Evolutionary conservation across 92 coral and sea anemone genomes (phyloP).

Genomic region (Anthopleura xanthogrammica): DNA sequence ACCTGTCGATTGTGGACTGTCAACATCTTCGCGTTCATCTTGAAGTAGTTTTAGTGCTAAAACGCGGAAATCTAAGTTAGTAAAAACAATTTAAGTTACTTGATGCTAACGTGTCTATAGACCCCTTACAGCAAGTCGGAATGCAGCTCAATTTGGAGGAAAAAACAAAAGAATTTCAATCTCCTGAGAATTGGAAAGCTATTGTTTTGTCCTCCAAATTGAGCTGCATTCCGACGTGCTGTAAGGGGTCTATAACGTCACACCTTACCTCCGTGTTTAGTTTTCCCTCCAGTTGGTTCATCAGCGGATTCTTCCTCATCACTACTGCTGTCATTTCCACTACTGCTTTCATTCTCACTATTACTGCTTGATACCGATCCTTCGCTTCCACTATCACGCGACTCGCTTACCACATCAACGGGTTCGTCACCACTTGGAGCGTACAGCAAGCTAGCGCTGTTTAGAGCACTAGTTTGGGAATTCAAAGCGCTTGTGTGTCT

Average conservation of each 20-base stretch:
- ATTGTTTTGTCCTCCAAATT: no score
- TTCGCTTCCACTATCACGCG: slow-evolving; percentile 70
- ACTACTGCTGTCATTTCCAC: slow-evolving; percentile 52
- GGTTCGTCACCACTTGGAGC: slow-evolving; percentile 35
- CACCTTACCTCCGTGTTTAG: slow-evolving; percentile 49
- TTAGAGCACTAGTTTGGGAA: slow-evolving; percentile 66
- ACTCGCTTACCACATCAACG: slow-evolving; percentile 18
- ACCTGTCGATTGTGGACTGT: slow-evolving; percentile 27
- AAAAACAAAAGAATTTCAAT: no score
- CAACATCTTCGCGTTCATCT: slow-evolving; percentile 8
- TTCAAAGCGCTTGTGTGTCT: slow-evolving; percentile 73
- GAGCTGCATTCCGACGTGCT: no score
- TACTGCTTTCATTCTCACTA: slow-evolving; percentile 54
- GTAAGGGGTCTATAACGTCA: no score
- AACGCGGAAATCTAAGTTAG: not conserved
- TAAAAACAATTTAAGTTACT: no score
- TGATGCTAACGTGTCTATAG: no score
- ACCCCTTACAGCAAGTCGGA: no score
- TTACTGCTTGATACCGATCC: slow-evolving; percentile 61
- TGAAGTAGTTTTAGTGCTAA: not conserved
- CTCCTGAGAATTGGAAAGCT: no score
- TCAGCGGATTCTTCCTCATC: slow-evolving; percentile 41
- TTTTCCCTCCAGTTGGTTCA: slow-evolving; percentile 77
- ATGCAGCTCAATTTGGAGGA: no score
- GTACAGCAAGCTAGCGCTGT: slow-evolving; percentile 45